Base-by-base conservation (phyloP, 2,113 vertebrate species). In the Mormyrus iriodes region DNA sequence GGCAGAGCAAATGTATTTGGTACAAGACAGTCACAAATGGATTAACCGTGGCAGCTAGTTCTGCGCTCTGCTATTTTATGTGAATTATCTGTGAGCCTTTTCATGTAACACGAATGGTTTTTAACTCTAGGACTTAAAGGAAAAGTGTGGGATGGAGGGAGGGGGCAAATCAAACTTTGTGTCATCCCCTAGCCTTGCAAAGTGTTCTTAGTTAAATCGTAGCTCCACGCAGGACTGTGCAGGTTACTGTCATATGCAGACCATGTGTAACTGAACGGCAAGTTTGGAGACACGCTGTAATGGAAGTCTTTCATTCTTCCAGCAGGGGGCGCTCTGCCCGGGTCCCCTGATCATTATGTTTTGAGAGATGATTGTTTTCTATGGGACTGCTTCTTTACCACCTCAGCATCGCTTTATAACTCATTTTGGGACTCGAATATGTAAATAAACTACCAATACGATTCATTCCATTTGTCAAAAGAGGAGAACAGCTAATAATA, bases 401-500 rank as follows among this genome's bases (percentile, higher is more conserved):
- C 91, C 93, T 92, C 2, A 88, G 94, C 92, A 94, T 93, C 92
- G 89, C 90, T 93, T 94, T 94, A 93, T 93, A 92, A 93, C 91
- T 93, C 93, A 94, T 94, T 94, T 94, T 89, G 94, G 89, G 93
- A 94, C 94, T 96, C 93, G 90, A 91, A 91, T 95, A 95, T 97
- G 94, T 96, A 95, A 96, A 94, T 92, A 95, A 92, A 94, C 94
- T 94, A 95, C 91, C 92, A 91, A 92, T 94, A 92, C 91, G 95
- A 95, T 96, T 95, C 96, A 96, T 97, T 97, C 96, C 96, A 95
- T 94, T 95, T 95, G 95, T 96, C 95, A 95, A 95, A 96, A 96
- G 95, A 96, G 96, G 96, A 96, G 96, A 97, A 96, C 95, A 94
- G 95, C 95, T 95, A 96, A 97, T 97, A 91, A 85, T 89, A 90